Base-by-base conservation (phyloP, 2,888 invertebrate genomes). In the Dasypogon diadema region DNA sequence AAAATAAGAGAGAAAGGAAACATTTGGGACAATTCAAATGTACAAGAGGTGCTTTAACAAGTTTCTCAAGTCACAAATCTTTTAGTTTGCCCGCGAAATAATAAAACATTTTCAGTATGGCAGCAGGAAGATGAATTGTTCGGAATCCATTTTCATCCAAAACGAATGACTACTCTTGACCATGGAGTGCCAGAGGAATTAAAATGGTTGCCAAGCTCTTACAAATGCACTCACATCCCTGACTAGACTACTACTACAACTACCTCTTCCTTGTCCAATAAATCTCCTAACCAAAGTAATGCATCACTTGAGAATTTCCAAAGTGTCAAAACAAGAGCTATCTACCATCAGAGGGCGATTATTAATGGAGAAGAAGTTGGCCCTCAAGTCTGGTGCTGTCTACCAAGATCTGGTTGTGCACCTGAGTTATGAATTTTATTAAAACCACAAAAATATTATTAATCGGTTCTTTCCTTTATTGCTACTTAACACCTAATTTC, bases 281-380 rank as follows among this genome's bases (percentile, higher is more conserved):
- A 74, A 74, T 74, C 74, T 74, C 30, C 42, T 54, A 24, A 60
- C 74, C 74, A 74, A n/a, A 10, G 63, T 34, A 63, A 74, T 74
- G 60, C 51, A 74, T 74, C 74, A 74, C 51, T 60, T 74, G 21
- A 21, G 60, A 74, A 74, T 48, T 74, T 74, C 63, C 63, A 74
- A 60, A 74, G 63, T 74, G 75, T 68, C 75, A 75, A 75, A 75
- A 75, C 75, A 75, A 75, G 56, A 60, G 56, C 75, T 65, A 56
- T 68, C 55, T 75, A 37, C 75, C 75, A 75, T 75, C 65, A 42
- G 42, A 34, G 56, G 37, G 54, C 55, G 55, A 75, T 65, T 65
- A 75, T 75, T 75, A 75, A 75, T 75, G 68, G 55, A 54, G 46
- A 37, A 37, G 30, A 24, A 60, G 46, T 54, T 21, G 72, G 34